phyloP scores from a whole-genome alignment of 2,888 invertebrate species.

The Pandemis cinnamomeana region DNA sequence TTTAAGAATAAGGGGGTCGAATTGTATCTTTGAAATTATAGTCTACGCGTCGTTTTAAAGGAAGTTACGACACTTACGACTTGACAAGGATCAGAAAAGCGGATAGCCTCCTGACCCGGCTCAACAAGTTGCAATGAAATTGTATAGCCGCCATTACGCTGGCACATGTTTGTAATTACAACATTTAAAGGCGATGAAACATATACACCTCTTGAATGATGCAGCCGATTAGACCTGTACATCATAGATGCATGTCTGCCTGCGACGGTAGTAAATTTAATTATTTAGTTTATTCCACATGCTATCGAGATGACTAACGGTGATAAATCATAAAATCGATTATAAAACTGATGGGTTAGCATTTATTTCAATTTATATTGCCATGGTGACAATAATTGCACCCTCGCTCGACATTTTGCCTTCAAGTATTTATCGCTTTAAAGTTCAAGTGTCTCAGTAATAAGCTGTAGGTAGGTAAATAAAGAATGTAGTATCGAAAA shows the following conservation, averaged over 20 bases:
- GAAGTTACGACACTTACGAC: conserved; percentile 47
- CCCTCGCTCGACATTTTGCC: conserved; percentile 19
- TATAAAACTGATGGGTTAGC: conserved; percentile 32
- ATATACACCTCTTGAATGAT: conserved; percentile 22
- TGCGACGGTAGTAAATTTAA: conserved; percentile 7
- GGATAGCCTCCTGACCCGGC: conserved; percentile 62
- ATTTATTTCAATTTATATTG: conserved; percentile 34
- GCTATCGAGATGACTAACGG: conserved; percentile 26
- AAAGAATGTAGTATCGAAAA: conserved; percentile 26
- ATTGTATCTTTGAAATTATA: conserved; percentile 10
- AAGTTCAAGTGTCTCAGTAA: conserved; percentile 14
- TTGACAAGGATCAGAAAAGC: conserved; percentile 64
- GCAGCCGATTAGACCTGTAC: conserved; percentile 15
- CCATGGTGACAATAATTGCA: conserved; percentile 31
- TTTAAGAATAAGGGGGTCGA: neutral
- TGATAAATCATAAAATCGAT: conserved; percentile 36
- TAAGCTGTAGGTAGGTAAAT: conserved; percentile 13
- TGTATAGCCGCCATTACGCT: conserved; percentile 48
- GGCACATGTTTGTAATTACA: conserved; percentile 33
- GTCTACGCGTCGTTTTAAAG: conserved; percentile 51
- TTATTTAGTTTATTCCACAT: conserved; percentile 26
- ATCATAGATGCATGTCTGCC: neutral
- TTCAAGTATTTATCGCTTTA: conserved; percentile 20
- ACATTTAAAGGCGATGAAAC: conserved; percentile 33
- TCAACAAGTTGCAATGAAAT: conserved; percentile 61